Evolutionary conservation across 2,113 vertebrate species (phyloP), one percentile per base, ranked within the genome.

Genomic region (Leiothrix lutea): DNA sequence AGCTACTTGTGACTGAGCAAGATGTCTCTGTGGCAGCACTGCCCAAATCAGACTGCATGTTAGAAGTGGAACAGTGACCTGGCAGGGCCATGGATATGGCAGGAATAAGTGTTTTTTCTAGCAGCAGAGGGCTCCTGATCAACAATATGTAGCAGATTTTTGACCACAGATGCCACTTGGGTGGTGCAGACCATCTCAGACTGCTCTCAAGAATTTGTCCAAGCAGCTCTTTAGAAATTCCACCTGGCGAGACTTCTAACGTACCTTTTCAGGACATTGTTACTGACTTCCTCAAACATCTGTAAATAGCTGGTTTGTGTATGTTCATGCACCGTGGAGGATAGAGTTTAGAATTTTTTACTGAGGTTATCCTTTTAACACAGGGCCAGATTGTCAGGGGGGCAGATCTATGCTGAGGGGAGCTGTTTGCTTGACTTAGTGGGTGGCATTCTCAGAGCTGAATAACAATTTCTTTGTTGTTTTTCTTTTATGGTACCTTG

Each of bases 261-360:
- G 0, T 71, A 80, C 73, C 92, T 91, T 97, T 93, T 95, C 88
- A 93, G 91, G 91, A 94, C 88, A 74, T 91, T 92, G 95, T 92
- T 90, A 56, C 83, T 25, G 47, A 86, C 88, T 97, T 94, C 91
- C 94, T 86, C 1, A 0, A 88, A 91, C 95, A 92, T 94, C 88
- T 92, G 90, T 95, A 94, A 96, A 96, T 96, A 93, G 95, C 60
- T 56, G 75, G 88, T 53, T 86, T 97, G 95, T 97, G 19, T 91
- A 78, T 94, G 95, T 86, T 94, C 95, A 93, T 66, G 86, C 92
- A 96, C 96, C 95, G 67, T 97, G 88, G 88, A 95, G 92, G 95
- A 93, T 88, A 97, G 94, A 97, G 92, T 95, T 95, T 90, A 86
- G 82, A 83, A 73, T 94, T 95, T 95, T 97, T 88, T 70, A 61